Base-by-base conservation (phyloP, 1,140 invertebrate genomes). In the Hypothenemus hampei region DNA sequence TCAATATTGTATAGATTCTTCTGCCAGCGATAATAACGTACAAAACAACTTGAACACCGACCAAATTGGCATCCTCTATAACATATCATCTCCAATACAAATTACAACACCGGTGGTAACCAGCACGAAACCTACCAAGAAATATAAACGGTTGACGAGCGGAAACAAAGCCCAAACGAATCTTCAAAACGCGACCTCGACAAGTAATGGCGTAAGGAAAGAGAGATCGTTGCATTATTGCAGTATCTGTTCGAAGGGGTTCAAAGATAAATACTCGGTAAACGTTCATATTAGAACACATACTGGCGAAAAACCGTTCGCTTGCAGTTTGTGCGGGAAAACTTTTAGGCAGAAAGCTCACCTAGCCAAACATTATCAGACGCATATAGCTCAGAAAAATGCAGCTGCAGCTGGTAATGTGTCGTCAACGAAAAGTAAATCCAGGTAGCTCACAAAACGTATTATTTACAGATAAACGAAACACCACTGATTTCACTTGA, bases 311-410 rank as follows among this genome's bases (percentile, higher is more conserved):
- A 93, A 93, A 66, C 91, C 91, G 0, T 94, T 94, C 67, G 80
- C 87, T 5, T 94, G 91, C 67, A 86, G 86, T 7, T 73, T 92
- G 13, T 94, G 91, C 63, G 88, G 88, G 37, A 93, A 93, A 68
- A 91, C 87, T 61, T 93, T 93, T 74, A 80, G 93, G 13, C 95
- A 98, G 72, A 97, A 97, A 71, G 94, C 93, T 0, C 95, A 98
- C 70, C 79, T 98, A 45, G 94, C 94, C 47, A 98, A 98, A 71
- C 94, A 98, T 73, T 94, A 97, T 71, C 91, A 96, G 72, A 97
- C 93, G 15, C 94, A 98, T 72, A 84, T 89, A 53, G 85, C 86
- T 6, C 85, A 88, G 66, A 87, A 87, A 65, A 84, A 79, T 31
- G 69, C 70, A 13, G 68, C 69, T 16, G 63, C 66, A 11, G 64